Percentiles rank a stretch among this genome's conserved stretches.
Conservation (phyloP, 2,797 vertebrate species). For the Echiichthys vipera region DNA sequence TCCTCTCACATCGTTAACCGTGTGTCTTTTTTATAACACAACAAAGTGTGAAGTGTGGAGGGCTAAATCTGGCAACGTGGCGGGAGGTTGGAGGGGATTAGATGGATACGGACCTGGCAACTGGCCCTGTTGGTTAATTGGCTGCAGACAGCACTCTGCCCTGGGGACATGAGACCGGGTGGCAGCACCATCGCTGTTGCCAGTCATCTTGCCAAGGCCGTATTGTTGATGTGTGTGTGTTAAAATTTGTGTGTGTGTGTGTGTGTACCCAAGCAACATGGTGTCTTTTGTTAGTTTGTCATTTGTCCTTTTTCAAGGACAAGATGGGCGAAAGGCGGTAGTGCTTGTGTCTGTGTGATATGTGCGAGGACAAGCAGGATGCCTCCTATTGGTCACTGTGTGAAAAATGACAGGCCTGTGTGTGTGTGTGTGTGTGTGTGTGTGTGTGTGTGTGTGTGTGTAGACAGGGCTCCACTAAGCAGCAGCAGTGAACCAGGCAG, state of each 20-base stretch:
- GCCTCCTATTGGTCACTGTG: conserved; percentile 37
- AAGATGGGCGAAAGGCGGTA: conserved; percentile 40
- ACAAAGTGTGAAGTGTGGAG: conserved; percentile 11
- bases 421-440: conserved; percentile 8
- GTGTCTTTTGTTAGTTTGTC: conserved; percentile 34
- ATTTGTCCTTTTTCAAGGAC: conserved; percentile 48
- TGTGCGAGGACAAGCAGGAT: conserved; percentile 18
- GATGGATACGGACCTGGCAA: conserved; percentile 57
- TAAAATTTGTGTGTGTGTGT: conserved; percentile 14
- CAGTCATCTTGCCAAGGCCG: conserved; percentile 50
- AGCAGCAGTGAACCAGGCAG: conserved; percentile 15
- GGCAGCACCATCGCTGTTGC: conserved; percentile 35
- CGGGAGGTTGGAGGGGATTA: conserved; percentile 42
- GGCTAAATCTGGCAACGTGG: conserved; percentile 59
- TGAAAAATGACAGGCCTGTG: background rate
- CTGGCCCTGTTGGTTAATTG: conserved; percentile 64
- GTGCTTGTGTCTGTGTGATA: conserved; percentile 20
- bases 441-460: background rate
- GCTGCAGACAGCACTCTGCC: conserved; percentile 60
- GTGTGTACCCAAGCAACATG: conserved; percentile 13
- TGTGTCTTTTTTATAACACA: conserved; percentile 16
- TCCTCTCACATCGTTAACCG: conserved; percentile 28
- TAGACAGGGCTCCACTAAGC: conserved; percentile 23
- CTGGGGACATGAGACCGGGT: conserved; percentile 40
- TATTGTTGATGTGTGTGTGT: conserved; percentile 17